Evolutionary conservation across 1,140 invertebrate species (phyloP).

Genomic region (Frieseomelitta varia): DNA sequence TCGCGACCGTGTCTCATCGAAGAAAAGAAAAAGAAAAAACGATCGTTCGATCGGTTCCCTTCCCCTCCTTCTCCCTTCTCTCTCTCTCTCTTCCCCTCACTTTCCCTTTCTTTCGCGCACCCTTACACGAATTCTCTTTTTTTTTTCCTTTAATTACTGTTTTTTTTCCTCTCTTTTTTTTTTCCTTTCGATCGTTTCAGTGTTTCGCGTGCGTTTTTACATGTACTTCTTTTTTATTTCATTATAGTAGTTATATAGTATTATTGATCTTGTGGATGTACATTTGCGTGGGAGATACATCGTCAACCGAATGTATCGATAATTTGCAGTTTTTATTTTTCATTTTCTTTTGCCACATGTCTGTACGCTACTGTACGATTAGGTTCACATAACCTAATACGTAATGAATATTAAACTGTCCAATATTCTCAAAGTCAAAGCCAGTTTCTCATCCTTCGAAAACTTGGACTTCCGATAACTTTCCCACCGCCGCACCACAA

Average conservation of each 20-base stretch:
- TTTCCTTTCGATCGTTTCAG: too few relatives aligned
- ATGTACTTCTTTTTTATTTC: too few relatives aligned
- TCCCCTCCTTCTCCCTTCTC: background rate
- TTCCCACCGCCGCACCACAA: background rate
- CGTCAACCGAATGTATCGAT: background rate
- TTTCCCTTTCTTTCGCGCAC: background rate
- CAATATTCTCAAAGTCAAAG: background rate
- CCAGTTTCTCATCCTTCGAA: background rate
- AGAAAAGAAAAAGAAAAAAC: background rate
- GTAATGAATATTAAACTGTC: background rate
- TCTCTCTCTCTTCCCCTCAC: background rate
- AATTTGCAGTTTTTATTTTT: background rate
- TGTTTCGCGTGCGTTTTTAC: too few relatives aligned
- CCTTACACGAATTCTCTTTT: background rate
- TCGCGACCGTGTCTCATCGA: slow-evolving; percentile 5
- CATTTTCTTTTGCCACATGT: background rate
- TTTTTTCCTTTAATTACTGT: background rate
- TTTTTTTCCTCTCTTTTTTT: too few relatives aligned
- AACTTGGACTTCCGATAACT: background rate
- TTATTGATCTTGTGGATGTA: background rate
- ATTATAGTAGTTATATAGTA: too few relatives aligned
- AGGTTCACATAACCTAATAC: background rate
- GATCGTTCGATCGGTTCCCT: background rate
- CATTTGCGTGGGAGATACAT: background rate
- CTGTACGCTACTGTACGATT: too few relatives aligned